These are phyloP conservation scores for Sycophila sp. DNA, from an alignment of 1,140 invertebrate genomes.

Conservation along the genomic window DNA sequence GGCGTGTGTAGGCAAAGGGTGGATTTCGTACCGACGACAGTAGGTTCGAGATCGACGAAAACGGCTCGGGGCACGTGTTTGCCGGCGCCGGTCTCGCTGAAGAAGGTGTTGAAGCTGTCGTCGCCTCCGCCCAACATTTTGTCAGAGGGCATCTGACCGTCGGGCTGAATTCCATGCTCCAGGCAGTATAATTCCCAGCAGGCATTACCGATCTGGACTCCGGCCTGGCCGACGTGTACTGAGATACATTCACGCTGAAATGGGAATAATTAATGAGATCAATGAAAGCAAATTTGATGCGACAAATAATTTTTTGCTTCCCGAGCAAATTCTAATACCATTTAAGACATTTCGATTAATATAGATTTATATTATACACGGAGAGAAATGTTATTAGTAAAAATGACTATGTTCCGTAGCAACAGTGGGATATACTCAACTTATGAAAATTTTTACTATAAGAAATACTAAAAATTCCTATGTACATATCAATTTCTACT, in stretches of 20 bases:
- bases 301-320: background rate
- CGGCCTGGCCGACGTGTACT: constrained; percentile 76
- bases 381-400: no score
- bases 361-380: no score
- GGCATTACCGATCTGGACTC: constrained; percentile 79
- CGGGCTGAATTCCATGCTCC: constrained; percentile 85
- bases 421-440: no score
- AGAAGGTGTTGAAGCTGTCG: constrained; percentile 55
- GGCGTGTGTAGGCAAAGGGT: no score
- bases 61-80: constrained; percentile 74
- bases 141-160: constrained; percentile 69
- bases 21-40: constrained; percentile 70
- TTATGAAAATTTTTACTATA: no score
- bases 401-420: no score
- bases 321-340: background rate
- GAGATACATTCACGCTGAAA: constrained; percentile 75
- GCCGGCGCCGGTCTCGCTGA: constrained; percentile 60
- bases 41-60: constrained; percentile 76
- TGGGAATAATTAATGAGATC: background rate
- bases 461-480: no score
- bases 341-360: background rate
- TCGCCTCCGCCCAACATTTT: constrained; percentile 45
- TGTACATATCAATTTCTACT: no score
- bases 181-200: constrained; percentile 83
- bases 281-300: no score